phyloP scores from a whole-genome alignment of 2,888 invertebrate species.

The Blera fallax region DNA sequence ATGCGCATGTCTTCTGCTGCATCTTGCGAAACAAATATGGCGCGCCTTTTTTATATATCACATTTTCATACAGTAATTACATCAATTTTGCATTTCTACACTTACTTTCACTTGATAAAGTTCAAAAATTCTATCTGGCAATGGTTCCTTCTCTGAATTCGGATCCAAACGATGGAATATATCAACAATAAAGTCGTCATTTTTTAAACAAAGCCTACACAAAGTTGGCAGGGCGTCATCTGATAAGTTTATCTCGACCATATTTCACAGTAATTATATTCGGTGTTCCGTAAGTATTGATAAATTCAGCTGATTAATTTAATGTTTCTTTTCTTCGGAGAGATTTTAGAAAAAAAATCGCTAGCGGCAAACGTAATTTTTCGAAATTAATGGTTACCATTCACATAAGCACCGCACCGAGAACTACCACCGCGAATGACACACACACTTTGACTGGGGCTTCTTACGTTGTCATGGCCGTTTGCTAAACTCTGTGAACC shows the following conservation, averaged over 20 bases:
- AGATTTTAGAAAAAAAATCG: background rate
- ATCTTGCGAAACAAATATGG: background rate
- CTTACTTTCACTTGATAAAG: constrained; percentile 84
- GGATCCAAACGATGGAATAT: constrained; percentile 83
- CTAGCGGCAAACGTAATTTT: background rate
- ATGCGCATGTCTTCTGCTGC: background rate
- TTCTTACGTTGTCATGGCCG: constrained; percentile 53
- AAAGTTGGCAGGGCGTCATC: constrained; percentile 39
- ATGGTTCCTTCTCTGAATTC: constrained; percentile 79
- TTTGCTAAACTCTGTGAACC: constrained; percentile 33
- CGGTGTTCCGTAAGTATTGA: background rate
- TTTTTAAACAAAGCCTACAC: constrained; percentile 86
- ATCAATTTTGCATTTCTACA: background rate
- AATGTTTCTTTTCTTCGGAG: background rate
- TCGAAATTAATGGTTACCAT: background rate
- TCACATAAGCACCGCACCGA: constrained; percentile 4
- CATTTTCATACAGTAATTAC: background rate
- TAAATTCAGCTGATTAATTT: background rate
- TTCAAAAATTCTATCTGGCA: constrained; percentile 83
- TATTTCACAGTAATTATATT: background rate
- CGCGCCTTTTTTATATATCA: background rate
- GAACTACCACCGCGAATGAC: constrained; percentile 47
- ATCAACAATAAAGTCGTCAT: constrained; percentile 85
- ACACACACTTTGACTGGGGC: constrained; percentile 60
- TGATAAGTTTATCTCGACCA: constrained; percentile 42